Base-by-base conservation (phyloP, 2,797 vertebrate genomes). In the Columba guinea region DNA sequence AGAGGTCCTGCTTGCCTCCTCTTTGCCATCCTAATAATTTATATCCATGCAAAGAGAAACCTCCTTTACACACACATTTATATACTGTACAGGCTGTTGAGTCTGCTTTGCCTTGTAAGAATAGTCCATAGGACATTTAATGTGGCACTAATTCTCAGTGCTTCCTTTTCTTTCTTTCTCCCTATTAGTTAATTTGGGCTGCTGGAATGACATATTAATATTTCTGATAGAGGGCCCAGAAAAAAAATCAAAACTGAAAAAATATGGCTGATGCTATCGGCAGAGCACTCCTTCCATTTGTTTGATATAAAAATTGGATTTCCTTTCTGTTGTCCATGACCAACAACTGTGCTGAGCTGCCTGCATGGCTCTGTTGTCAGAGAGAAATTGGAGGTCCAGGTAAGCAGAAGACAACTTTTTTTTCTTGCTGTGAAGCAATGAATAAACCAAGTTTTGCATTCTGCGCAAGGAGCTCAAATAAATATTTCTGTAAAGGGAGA, bases 11-110 rank as follows among this genome's bases (percentile, higher is more conserved):
- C 32, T 87, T 87, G 55, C 9, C 32, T 92, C 28, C 24, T 90
- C 17, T 79, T 79, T 83, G 39, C n/a, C 30, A 63, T 32, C 23
- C 9, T n/a, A 44, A 27, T 44, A 0, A 48, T n/a, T 78, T 81
- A 49, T 52, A 24, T 15, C 21, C 48, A 1, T 27, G 21, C 22
- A 21, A 35, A 46, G 74, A 35, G 35, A 71, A 77, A 32, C 3
- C 16, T 64, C 37, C 35, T 76, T 44, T 65, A 41, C 34, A 20
- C 17, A n/a, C 22, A 28, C 0, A 0, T 53, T 83, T 65, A 14
- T 39, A 21, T 27, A 34, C 22, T 51, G 15, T 13, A 8, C 26
- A 75, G 51, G 23, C 30, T 63, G 52, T 19, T 55, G 34, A 37
- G 13, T 53, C 44, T 94, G 37, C 55, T 85, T 79, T 76, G 39